Conservation (phyloP, 2,888 invertebrate genomes). For the Chorisops tibialis region DNA sequence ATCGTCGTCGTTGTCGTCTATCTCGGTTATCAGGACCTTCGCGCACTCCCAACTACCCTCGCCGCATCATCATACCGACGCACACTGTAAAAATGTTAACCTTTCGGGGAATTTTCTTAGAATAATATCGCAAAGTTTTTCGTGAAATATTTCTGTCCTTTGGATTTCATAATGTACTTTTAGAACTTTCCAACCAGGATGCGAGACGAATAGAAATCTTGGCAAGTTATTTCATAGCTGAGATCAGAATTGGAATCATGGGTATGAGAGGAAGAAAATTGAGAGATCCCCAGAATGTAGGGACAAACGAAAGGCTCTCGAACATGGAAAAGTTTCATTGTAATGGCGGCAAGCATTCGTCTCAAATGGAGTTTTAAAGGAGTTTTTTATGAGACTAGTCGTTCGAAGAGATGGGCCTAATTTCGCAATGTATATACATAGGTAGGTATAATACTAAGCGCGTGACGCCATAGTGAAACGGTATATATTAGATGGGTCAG, state of each 20-base stretch:
- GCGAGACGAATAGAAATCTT: too few species aligned
- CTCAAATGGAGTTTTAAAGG: constrained; percentile 16
- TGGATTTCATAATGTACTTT: constrained; percentile 33
- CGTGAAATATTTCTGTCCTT: constrained; percentile 29
- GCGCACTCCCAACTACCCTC: not conserved
- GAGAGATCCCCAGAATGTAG: not conserved
- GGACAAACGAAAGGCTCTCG: not conserved
- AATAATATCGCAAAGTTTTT: constrained; percentile 7
- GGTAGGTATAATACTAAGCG: constrained; percentile 8
- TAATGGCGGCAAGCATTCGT: not conserved
- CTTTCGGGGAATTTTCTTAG: constrained; percentile 28
- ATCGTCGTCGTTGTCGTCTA: too few species aligned
- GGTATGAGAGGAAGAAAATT: not conserved
- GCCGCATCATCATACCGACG: not conserved
- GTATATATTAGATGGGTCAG: constrained; percentile 14
- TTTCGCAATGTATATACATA: too few species aligned
- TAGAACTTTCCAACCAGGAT: constrained; percentile 22
- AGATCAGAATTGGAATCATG: not conserved
- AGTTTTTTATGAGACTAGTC: constrained; percentile 10
- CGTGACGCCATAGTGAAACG: not conserved
- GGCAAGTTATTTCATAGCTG: too few species aligned
- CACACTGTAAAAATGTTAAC: constrained; percentile 22
- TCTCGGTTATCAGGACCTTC: constrained; percentile 10
- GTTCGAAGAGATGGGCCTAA: constrained; percentile 1
- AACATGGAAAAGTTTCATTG: constrained; percentile 10